Conservation (phyloP, 2,113 vertebrate species). For the Gobiocypris rarus region DNA sequence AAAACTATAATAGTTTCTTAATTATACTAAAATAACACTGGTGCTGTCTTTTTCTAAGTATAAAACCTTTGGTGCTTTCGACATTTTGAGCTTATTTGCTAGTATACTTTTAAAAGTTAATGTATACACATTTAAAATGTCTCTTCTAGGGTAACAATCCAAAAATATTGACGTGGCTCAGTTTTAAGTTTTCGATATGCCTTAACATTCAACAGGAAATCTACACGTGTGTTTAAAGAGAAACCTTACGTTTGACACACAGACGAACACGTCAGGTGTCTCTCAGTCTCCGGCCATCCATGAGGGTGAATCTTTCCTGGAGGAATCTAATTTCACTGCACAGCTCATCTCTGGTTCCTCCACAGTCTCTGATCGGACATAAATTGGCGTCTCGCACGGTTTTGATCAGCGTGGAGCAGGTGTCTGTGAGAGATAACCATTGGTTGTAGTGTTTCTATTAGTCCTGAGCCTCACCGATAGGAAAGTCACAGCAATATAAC, state of each 20-base stretch:
- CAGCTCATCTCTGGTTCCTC: constrained; percentile 20
- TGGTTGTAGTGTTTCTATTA: constrained; percentile 56
- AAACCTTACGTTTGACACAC: not conserved
- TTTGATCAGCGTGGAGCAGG: constrained; percentile 57
- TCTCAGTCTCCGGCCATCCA: too few relatives aligned
- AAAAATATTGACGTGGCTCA: not conserved
- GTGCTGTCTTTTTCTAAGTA: not conserved
- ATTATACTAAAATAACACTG: not conserved
- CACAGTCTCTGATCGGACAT: constrained; percentile 27
- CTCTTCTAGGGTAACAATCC: not conserved
- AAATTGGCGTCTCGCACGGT: not conserved
- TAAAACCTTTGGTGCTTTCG: not conserved
- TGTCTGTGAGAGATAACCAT: constrained; percentile 73
- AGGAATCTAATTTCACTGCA: constrained; percentile 19
- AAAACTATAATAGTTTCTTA: not conserved
- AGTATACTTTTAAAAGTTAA: not conserved
- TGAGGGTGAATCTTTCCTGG: constrained; percentile 15
- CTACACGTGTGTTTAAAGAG: not conserved
- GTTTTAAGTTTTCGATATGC: not conserved
- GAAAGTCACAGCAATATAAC: constrained; percentile 51
- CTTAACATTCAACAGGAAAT: not conserved
- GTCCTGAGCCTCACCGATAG: constrained; percentile 55
- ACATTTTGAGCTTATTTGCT: not conserved
- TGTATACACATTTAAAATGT: not conserved
- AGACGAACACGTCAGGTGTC: not conserved